Conservation (phyloP, 1,140 invertebrate species). For the Aphelinus certus region DNA sequence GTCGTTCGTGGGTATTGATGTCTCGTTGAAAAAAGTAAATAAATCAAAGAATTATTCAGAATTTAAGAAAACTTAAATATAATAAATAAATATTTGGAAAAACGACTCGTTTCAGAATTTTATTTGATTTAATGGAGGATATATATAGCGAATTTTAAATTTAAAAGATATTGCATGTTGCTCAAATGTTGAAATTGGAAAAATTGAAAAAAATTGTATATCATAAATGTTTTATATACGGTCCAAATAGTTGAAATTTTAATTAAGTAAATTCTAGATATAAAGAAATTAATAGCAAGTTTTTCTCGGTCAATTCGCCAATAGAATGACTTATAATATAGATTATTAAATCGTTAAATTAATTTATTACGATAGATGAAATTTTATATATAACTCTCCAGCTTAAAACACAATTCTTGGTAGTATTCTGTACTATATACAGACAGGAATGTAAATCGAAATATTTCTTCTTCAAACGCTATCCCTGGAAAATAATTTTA, state of each 20-base stretch:
- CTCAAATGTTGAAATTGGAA: too few species aligned
- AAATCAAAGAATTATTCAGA: slow-evolving; percentile 21
- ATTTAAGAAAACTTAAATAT: slow-evolving; percentile 20
- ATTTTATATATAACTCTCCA: too few species aligned
- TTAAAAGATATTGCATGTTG: too few species aligned
- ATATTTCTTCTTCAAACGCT: background rate
- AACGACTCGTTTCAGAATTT: slow-evolving; percentile 25
- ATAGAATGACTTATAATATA: too few species aligned
- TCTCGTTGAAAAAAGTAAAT: slow-evolving; percentile 26
- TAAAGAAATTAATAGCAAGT: background rate
- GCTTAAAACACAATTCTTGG: too few species aligned
- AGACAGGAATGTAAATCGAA: background rate
- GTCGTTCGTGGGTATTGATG: slow-evolving; percentile 28
- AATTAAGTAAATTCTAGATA: background rate
- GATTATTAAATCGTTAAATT: too few species aligned
- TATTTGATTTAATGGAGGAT: too few species aligned
- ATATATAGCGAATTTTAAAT: too few species aligned
- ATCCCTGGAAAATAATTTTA: background rate
- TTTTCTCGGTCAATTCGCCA: too few species aligned
- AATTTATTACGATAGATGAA: too few species aligned
- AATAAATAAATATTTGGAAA: background rate
- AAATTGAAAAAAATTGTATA: background rate
- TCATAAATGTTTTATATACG: background rate
- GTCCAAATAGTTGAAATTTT: background rate
- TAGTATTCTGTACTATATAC: too few species aligned